phyloP scores from a whole-genome alignment of 2,888 invertebrate genomes.

The Steinernema hermaphroditum region DNA sequence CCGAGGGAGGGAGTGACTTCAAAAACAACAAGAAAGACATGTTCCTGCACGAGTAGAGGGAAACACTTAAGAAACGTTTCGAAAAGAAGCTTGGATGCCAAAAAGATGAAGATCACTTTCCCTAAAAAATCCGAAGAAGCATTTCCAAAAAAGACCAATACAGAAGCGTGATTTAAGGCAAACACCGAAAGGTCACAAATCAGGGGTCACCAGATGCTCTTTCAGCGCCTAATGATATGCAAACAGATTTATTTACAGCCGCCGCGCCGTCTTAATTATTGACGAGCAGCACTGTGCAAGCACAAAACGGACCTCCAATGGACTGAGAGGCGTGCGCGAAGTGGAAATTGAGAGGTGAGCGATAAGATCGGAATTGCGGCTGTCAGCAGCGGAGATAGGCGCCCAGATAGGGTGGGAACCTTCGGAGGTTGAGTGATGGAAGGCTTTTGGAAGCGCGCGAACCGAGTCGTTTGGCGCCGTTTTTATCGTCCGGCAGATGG shows the following conservation, averaged over 20 bases:
- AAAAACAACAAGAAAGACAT: too few species aligned
- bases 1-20: too few species aligned
- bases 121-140: too few species aligned
- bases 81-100: too few species aligned
- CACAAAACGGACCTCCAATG: neutral
- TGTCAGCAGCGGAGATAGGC: conserved; percentile 8
- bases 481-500: conserved; percentile 12
- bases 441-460: neutral
- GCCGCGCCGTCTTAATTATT: conserved; percentile 21
- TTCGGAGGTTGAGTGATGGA: neutral
- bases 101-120: too few species aligned
- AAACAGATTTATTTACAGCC: conserved; percentile 28
- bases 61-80: too few species aligned
- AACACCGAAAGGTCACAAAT: too few species aligned
- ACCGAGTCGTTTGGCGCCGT: conserved; percentile 5
- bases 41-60: too few species aligned
- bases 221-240: conserved; percentile 7
- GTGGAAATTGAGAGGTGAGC: neutral
- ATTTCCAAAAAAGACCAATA: too few species aligned
- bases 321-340: too few species aligned
- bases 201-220: too few species aligned
- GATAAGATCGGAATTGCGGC: conserved; percentile 22
- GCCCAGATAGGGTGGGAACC: neutral
- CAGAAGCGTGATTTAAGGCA: too few species aligned
- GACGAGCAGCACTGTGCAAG: neutral